Base-by-base conservation (phyloP, 2,888 invertebrate species). In the Eilema caniola region DNA sequence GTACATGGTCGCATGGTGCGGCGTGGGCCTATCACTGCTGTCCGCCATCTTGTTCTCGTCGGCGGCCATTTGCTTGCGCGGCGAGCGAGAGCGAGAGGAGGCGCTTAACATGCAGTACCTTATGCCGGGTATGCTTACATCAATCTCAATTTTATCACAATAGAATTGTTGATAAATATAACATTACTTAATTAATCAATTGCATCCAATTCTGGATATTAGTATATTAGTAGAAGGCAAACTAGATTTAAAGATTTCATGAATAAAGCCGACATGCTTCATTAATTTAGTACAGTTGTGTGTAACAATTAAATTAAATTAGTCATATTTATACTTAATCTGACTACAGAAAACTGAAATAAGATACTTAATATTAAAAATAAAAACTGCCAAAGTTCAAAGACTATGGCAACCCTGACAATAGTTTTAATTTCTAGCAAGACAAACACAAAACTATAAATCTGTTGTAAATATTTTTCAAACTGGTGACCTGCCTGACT, bases 41-140 rank as follows among this genome's bases (percentile, higher is more conserved):
- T 97, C 98, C 87, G 98, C 98, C 95, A 97, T 99, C 93, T 96
- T 99, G 94, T 97, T 99, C 95, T 98, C 98, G 88, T 98, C 98
- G 92, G 98, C 98, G 89, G 98, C 99, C 91, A 98, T 98, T 95
- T 99, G 99, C 96, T 97, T 99, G 93, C 97, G 98, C 93, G 98
- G 98, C 93, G 99, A 99, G 96, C 97, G 98, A 90, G 98, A 98
- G 95, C 97, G 98, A 93, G 99, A 99, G 95, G 98, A 99, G 95
- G 98, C 98, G 94, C 97, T 98, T 96, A 99, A 99, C 96, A 98
- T 99, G 97, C 99, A 99, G 96, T 99, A 99, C 96, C 97, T 99
- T 96, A 98, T 98, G 98, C 98, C 98, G 96, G 98, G 98, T 98
- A 97, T 83, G 89, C 89, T 88, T 86, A 77, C 77, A 77, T 82